A percentile compares a stretch with the other conserved stretches of the same genome.
phyloP scores from a whole-genome alignment of 2,888 invertebrate species.

The Xylota segnis region DNA sequence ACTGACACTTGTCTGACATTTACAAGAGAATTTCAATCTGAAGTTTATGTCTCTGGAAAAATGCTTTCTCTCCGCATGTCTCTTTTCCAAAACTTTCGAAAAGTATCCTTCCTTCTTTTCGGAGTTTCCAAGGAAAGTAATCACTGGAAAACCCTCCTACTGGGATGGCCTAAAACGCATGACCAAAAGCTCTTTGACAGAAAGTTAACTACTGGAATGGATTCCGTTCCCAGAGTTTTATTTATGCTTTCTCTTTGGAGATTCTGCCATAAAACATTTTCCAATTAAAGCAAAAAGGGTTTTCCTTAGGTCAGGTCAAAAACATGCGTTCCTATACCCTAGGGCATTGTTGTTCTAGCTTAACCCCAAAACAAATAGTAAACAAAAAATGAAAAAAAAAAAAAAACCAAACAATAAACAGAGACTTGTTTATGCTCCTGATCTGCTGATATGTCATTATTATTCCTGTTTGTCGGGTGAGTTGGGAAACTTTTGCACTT shows the following conservation, averaged over 20 bases:
- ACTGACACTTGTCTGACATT: constrained; percentile 23
- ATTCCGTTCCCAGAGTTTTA: constrained; percentile 24
- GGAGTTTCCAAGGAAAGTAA: constrained; percentile 51
- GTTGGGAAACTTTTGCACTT: constrained; percentile 23
- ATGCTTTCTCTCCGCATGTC: background rate
- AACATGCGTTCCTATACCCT: constrained; percentile 67
- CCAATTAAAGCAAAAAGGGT: constrained; percentile 59
- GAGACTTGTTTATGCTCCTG: constrained; percentile 51
- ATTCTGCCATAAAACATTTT: constrained; percentile 41
- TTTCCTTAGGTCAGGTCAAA: constrained; percentile 71
- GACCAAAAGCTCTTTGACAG: constrained; percentile 20
- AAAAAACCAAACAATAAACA: constrained; percentile 41
- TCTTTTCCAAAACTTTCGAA: constrained; percentile 31
- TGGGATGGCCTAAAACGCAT: constrained; percentile 32
- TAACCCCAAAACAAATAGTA: constrained; percentile 63
- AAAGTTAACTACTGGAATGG: constrained; percentile 28
- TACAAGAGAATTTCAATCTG: constrained; percentile 24
- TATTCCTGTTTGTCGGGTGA: constrained; percentile 44
- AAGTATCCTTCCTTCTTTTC: constrained; percentile 33
- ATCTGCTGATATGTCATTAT: constrained; percentile 57
- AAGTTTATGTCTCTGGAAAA: background rate
- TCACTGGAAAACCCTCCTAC: background rate
- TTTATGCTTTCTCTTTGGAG: background rate
- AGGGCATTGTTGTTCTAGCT: constrained; percentile 66
- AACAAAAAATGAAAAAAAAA: no score